These are phyloP conservation scores for Megalurothrips usitatus DNA, from an alignment of 2,888 invertebrate genomes.

Conservation along the genomic window DNA sequence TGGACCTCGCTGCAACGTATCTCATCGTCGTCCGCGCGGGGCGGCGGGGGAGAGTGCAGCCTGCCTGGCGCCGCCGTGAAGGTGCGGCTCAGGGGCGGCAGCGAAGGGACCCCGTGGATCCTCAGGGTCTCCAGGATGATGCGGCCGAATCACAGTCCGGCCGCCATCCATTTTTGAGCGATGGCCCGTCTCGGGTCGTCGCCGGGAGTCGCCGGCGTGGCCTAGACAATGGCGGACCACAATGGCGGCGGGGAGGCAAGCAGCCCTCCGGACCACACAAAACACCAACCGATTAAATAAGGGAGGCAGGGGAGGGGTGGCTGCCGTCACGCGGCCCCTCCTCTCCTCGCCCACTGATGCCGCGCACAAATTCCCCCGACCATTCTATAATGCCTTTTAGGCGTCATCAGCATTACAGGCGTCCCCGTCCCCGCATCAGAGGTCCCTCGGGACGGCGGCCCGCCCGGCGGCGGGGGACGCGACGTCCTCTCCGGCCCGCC, in stretches of 20 bases:
- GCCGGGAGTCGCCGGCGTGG: not conserved
- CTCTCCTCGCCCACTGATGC: not conserved
- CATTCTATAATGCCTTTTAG: constrained; percentile 17
- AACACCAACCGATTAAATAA: constrained; percentile 21
- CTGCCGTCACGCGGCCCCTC: not conserved
- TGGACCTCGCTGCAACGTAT: too few relatives aligned
- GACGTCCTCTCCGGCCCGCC: too few relatives aligned
- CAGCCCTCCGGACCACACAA: not conserved
- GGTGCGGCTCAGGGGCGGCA: too few relatives aligned
- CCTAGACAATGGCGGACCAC: not conserved
- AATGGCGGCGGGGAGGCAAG: not conserved
- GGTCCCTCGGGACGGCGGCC: too few relatives aligned
- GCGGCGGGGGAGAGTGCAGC: too few relatives aligned
- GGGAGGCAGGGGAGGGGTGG: not conserved
- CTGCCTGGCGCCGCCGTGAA: too few relatives aligned
- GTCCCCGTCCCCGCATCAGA: not conserved
- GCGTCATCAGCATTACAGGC: not conserved
- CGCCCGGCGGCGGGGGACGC: too few relatives aligned
- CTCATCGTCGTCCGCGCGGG: too few relatives aligned
- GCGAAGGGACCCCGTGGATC: too few relatives aligned
- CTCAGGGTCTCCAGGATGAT: too few relatives aligned
- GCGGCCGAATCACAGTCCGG: not conserved
- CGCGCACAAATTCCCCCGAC: constrained; percentile 10
- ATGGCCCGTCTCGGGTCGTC: not conserved
- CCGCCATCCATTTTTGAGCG: not conserved